Percentiles rank a stretch among this genome's conserved stretches.
Conservation (phyloP, 2,113 vertebrate genomes). For the Bujurquina vittata region DNA sequence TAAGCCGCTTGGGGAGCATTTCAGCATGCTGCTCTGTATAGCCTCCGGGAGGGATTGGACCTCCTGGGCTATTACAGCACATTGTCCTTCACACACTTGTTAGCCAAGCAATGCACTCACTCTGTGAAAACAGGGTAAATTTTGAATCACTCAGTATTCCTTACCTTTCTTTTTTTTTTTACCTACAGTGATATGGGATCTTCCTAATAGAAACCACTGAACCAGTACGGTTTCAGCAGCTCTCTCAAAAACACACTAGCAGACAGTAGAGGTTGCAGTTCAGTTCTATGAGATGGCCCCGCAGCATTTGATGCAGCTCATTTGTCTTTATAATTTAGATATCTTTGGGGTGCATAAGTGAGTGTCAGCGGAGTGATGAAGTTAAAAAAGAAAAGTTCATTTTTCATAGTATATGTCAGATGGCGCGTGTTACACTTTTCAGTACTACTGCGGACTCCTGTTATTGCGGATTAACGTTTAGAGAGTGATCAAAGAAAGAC, state of each 20-base stretch:
- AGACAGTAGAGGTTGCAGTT: not conserved
- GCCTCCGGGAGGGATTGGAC: constrained; percentile 36
- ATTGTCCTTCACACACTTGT: constrained; percentile 26
- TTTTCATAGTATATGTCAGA: not conserved
- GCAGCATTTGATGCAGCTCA: not conserved
- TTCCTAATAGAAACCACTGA: not conserved
- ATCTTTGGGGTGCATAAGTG: not conserved
- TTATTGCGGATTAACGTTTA: not conserved
- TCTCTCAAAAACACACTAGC: not conserved
- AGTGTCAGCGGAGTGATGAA: not conserved
- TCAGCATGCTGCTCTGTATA: constrained; percentile 22
- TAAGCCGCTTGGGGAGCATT: not conserved
- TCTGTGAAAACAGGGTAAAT: constrained; percentile 7
- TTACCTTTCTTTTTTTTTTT: too few species aligned
- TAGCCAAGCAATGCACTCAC: constrained; percentile 20
- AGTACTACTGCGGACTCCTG: not conserved
- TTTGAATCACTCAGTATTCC: constrained; percentile 29
- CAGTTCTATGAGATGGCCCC: not conserved
- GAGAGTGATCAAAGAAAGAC: not conserved
- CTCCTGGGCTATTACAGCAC: constrained; percentile 36
- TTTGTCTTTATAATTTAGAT: constrained; percentile 15
- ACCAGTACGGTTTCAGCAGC: not conserved
- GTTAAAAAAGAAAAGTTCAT: not conserved
- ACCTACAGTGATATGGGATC: not conserved
- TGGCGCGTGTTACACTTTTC: not conserved